Percentiles rank a stretch among this genome's conserved stretches.
phyloP scores from a whole-genome alignment of 1,140 invertebrate genomes.

The Ctenoplectra terminalis region DNA sequence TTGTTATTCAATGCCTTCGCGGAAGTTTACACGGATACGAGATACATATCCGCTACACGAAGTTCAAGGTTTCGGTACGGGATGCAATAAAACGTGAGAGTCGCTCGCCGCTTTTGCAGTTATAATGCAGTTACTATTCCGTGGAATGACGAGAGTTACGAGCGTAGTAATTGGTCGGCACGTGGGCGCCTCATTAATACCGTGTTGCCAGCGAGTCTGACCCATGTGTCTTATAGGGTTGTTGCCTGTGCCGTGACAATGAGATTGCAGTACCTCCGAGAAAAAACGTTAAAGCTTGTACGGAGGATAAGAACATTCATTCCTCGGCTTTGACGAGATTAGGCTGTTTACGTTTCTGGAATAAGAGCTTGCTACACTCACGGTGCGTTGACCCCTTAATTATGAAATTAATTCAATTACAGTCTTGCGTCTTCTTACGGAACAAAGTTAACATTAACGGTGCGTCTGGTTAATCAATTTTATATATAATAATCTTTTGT shows the following conservation, averaged over 20 bases:
- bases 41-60: constrained; percentile 20
- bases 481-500: too few relatives aligned
- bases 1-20: constrained; percentile 20
- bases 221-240: constrained; percentile 16
- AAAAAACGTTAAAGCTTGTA: background rate
- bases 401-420: background rate
- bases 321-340: background rate
- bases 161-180: constrained; percentile 54
- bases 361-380: background rate
- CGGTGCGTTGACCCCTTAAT: background rate
- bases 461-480: too few relatives aligned
- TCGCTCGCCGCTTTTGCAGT: constrained; percentile 1
- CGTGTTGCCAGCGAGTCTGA: constrained; percentile 35
- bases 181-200: constrained; percentile 71
- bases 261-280: background rate
- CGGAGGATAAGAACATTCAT: background rate
- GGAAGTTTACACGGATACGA: constrained; percentile 26
- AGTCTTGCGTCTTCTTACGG: accelerated
- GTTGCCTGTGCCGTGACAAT: constrained; percentile 9
- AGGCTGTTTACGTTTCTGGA: background rate
- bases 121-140: constrained; percentile 41
- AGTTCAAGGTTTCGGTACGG: constrained; percentile 16
- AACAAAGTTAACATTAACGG: background rate
- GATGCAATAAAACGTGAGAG: constrained; percentile 11
- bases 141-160: constrained; percentile 50